Evolutionary conservation across 2,113 vertebrate species (phyloP).

Genomic region (Tetrax tetrax): DNA sequence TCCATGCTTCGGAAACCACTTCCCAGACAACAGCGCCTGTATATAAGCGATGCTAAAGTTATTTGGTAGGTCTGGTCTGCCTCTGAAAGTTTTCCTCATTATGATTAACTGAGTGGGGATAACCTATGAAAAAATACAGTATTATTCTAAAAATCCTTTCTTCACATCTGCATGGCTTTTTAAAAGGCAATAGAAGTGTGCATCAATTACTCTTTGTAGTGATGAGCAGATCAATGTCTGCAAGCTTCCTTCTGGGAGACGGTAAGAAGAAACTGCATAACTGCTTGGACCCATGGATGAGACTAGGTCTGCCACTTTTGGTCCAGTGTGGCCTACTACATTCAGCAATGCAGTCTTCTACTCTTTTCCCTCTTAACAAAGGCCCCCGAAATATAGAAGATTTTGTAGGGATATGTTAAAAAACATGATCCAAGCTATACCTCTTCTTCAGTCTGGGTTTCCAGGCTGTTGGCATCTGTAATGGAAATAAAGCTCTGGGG

Average conservation of each 20-base stretch:
- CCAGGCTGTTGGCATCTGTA: not conserved
- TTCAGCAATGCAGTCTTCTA: not conserved
- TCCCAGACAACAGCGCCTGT: not conserved
- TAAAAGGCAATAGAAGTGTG: not conserved
- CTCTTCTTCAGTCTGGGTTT: not conserved
- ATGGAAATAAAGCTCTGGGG: not conserved
- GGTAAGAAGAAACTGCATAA: not conserved
- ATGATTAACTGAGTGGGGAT: not conserved
- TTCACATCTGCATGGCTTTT: not conserved
- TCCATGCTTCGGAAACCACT: not conserved
- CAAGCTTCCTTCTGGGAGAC: not conserved
- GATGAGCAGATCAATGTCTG: not conserved
- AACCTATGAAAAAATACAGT: not conserved
- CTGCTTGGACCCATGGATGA: not conserved
- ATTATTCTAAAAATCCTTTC: not conserved
- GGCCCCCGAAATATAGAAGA: not conserved
- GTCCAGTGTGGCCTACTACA: accelerated
- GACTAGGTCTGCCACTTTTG: not conserved
- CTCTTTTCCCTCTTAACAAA: not conserved
- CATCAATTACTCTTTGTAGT: too few relatives aligned
- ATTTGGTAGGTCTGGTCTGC: not conserved
- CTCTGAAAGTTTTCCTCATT: not conserved
- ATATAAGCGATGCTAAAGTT: not conserved
- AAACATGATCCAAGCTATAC: not conserved
- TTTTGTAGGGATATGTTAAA: not conserved